A percentile compares a stretch with the other conserved stretches of the same genome.
These are phyloP conservation scores for Trichopoda pennipes DNA, from an alignment of 2,888 invertebrate genomes.

Conservation along the genomic window DNA sequence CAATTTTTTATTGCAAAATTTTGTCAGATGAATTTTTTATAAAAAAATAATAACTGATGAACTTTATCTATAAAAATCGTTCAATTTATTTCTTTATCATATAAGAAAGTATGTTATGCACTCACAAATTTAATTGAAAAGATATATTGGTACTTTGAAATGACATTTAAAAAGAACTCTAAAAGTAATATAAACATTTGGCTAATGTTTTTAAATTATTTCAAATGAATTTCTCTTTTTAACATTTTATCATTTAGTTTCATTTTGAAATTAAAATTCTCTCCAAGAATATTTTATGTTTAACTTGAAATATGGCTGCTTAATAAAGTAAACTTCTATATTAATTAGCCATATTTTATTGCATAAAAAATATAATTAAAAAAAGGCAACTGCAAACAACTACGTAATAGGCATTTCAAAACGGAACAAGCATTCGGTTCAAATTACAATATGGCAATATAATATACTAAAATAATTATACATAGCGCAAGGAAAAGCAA, in stretches of 20 bases:
- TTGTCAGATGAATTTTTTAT: too few species aligned
- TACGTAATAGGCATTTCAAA: conserved; percentile 13
- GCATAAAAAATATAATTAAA: conserved; percentile 22
- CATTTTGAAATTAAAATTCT: conserved; percentile 5
- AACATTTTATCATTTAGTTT: neutral
- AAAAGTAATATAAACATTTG: too few species aligned
- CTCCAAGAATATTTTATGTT: conserved; percentile 37
- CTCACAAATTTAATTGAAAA: too few species aligned
- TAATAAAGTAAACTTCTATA: conserved; percentile 22
- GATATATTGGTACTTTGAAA: too few species aligned
- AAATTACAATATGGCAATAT: conserved; percentile 62
- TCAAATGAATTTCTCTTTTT: too few species aligned
- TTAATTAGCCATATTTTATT: conserved; percentile 50
- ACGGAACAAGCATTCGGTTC: conserved; percentile 57
- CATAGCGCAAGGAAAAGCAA: conserved; percentile 25
- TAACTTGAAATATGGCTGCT: conserved; percentile 42
- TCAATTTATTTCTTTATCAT: too few species aligned
- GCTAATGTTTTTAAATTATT: too few species aligned
- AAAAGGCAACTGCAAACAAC: conserved; percentile 17
- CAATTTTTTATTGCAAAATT: too few species aligned
- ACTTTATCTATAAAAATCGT: too few species aligned
- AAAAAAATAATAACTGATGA: too few species aligned
- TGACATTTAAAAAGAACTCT: too few species aligned
- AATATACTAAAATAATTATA: conserved; percentile 63
- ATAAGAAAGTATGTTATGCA: too few species aligned